These are phyloP conservation scores for Drosophila rellima DNA, from an alignment of 2,888 invertebrate species.

Conservation along the genomic window DNA sequence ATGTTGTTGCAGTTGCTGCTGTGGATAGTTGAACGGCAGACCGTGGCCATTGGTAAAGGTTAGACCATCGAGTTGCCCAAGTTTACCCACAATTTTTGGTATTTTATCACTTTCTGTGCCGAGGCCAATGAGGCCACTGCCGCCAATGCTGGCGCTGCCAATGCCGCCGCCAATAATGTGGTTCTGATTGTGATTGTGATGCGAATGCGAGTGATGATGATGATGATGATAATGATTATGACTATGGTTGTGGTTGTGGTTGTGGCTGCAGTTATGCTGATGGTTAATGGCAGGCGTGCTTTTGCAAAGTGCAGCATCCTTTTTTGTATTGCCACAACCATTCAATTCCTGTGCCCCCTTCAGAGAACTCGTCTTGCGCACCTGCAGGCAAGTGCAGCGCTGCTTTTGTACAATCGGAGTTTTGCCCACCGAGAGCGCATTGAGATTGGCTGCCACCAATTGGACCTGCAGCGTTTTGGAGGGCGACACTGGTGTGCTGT, in stretches of 20 bases:
- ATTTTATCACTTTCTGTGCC: conserved; percentile 85
- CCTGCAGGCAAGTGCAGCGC: conserved; percentile 67
- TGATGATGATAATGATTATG: conserved; percentile 46
- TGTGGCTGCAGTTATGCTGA: conserved; percentile 39
- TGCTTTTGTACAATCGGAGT: conserved; percentile 41
- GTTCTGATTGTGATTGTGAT: conserved; percentile 50
- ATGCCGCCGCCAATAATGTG: conserved; percentile 64
- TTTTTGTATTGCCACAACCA: conserved; percentile 40
- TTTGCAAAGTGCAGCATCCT: conserved; percentile 72
- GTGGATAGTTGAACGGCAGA: conserved; percentile 47
- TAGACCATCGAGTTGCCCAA: conserved; percentile 82
- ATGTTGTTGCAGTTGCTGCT: conserved; percentile 43
- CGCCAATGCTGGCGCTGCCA: conserved; percentile 68
- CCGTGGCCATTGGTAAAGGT: conserved; percentile 70
- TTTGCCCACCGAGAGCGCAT: conserved; percentile 65
- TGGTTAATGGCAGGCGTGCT: conserved; percentile 80
- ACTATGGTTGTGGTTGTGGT: conserved; percentile 42
- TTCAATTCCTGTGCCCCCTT: conserved; percentile 77
- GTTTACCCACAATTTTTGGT: conserved; percentile 86
- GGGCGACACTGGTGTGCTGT: conserved; percentile 81
- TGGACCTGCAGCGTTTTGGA: conserved; percentile 71
- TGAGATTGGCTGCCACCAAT: conserved; percentile 77
- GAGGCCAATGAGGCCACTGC: conserved; percentile 65
- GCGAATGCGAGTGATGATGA: conserved; percentile 41
- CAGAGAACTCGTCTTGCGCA: conserved; percentile 83